Conservation (phyloP, 2,888 invertebrate genomes). For the Nephrotoma appendiculata region DNA sequence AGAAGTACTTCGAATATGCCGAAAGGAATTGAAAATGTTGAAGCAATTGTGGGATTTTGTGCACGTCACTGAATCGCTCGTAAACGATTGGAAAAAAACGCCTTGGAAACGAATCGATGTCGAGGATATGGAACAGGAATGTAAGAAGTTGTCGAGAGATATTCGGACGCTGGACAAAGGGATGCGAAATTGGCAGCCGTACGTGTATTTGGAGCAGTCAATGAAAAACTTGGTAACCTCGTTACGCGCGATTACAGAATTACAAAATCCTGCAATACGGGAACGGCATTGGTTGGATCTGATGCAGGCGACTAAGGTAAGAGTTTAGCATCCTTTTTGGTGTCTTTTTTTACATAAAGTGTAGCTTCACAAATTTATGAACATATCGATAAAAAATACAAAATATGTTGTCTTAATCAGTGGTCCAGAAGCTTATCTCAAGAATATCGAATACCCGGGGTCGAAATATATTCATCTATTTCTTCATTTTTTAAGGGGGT, state of each 20-base stretch:
- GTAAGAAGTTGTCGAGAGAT: constrained; percentile 82
- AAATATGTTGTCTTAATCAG: too few species aligned
- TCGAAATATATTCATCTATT: too few species aligned
- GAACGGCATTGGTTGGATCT: constrained; percentile 90
- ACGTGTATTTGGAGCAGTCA: constrained; percentile 56
- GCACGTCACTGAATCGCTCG: constrained; percentile 60
- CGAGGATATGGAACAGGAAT: constrained; percentile 87
- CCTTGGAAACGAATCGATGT: constrained; percentile 90
- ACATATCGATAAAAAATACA: too few species aligned
- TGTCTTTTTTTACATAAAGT: too few species aligned
- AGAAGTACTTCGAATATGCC: constrained; percentile 54
- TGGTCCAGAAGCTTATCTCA: too few species aligned
- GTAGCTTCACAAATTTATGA: too few species aligned
- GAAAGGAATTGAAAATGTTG: constrained; percentile 56
- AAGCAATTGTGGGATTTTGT: constrained; percentile 83
- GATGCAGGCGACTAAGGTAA: constrained; percentile 80
- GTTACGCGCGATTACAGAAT: constrained; percentile 76
- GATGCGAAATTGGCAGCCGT: constrained; percentile 65
- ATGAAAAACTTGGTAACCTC: constrained; percentile 91
- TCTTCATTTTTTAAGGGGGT: too few species aligned
- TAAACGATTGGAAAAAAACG: constrained; percentile 87
- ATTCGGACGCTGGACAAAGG: constrained; percentile 67
- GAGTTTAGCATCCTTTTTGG: not conserved
- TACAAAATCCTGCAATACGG: constrained; percentile 88
- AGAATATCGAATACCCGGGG: too few species aligned